Base-by-base conservation (phyloP, 2,113 vertebrate genomes). In the Sciurus niger region DNA sequence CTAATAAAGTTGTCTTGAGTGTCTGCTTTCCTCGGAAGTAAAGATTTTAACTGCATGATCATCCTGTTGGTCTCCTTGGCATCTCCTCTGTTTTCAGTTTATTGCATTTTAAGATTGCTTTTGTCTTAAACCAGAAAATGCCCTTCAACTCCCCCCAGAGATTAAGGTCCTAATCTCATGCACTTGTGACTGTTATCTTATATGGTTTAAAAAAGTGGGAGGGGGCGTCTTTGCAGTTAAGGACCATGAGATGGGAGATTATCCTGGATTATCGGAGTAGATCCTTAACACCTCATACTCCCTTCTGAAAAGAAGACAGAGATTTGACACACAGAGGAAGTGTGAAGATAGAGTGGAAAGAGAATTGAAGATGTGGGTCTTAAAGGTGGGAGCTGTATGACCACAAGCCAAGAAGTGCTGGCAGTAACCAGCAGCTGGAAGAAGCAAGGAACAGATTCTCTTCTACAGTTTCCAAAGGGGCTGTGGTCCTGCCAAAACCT, bases 21-120 rank as follows among this genome's bases (percentile, higher is more conserved):
- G 93, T 96, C 65, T 78, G 40, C 70, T 96, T 58, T 96, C 94
- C 96, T 76, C 3, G 95, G 97, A 65, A 63, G 46, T 18, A 82
- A 96, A 97, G 55, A 17, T 68, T 95, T 96, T 25, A 55, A 51
- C 79, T 80, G 28, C 37, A 68, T 20, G 68, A 34, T 84, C 94
- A 96, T 97, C 70, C 34, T 30, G 4, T 7, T 84, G 65, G 25
- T 82, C 43, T 88, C 67, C 43, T 77, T 96, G 58, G 25, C 51
- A 55, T 51, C 48, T 40, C 28, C 67, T 90, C 76, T 90, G 12
- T 92, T 92, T 95, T 89, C 24, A 37, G n/a, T 90, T 78, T 43
- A 28, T 77, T 79, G 11, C 18, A 73, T 4, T 73, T 51, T 90
- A 53, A 2, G 1, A 84, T 87, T 92, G 18, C 0, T 90, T 3